Evolutionary conservation across 2,888 invertebrate species (phyloP), one percentile per base, ranked within the genome.

Genomic region (Opisthograptis luteolata): DNA sequence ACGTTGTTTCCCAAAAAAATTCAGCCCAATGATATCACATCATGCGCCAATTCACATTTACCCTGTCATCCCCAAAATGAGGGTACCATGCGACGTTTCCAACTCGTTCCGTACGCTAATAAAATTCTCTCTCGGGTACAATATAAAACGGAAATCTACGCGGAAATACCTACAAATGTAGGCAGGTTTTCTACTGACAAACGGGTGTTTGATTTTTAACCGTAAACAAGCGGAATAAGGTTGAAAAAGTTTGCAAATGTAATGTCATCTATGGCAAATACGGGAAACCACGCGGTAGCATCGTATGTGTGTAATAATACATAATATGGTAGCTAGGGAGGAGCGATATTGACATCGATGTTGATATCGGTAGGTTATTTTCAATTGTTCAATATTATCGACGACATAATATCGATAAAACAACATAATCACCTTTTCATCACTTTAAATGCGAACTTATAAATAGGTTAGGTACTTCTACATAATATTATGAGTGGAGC

Each of bases 61-160:
- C 41, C 42, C 25, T 36, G 8, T 25, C 15, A 42, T 27, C 27
- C 31, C 30, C 13, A 5, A 34, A 49, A 34, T 19, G 49, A 14
- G 35, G 24, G 12, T 42, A 17, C 2, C 17, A 19, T 9, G 34
- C 44, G 34, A 34, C 31, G 22, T 8, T 5, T 50, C 15, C 28
- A 40, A 51, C 50, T 22, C 50, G 43, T 51, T 45, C 35, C 28
- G 5, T 3, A 8, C 22, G 24, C 17, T 40, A 51, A 51, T 51
- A 51, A 51, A 51, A 44, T 20, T 24, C 44, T 44, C 50, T 44
- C 50, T 9, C 40, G 40, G 7, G 44, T 34, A 45, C 30, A 35
- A 51, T 51, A 50, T 28, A 34, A 41, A 19, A 6, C 22, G 42
- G 27, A 42, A 37, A 48, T 36, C 13, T 28, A 19, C 35, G 20